A percentile compares a stretch with the other conserved stretches of the same genome.
These are phyloP conservation scores for Notothenia rossii DNA, from an alignment of 2,113 vertebrate genomes.

Conservation along the genomic window DNA sequence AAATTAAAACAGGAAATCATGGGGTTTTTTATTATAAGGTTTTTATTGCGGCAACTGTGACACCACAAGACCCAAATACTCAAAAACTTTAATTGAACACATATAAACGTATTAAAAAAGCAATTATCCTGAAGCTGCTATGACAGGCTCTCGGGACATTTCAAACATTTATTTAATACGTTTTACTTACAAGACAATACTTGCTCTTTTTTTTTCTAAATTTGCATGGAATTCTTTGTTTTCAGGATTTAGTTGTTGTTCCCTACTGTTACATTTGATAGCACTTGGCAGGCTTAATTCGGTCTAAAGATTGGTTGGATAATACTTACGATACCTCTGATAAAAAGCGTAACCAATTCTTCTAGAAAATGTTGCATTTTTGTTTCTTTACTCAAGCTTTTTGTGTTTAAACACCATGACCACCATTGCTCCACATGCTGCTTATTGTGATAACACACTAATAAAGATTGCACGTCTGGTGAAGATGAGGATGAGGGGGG, in stretches of 20 bases:
- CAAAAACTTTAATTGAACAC: neutral
- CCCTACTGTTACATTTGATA: neutral
- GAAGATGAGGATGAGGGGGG: too few relatives aligned
- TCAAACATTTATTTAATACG: constrained; percentile 6
- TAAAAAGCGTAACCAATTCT: neutral
- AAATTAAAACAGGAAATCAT: neutral
- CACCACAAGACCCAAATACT: neutral
- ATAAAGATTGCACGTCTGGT: too few relatives aligned
- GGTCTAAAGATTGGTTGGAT: neutral
- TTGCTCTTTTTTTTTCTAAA: neutral
- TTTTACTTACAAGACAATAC: constrained; percentile 3
- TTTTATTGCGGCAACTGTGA: neutral
- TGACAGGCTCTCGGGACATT: neutral
- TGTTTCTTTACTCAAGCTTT: neutral
- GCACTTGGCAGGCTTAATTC: neutral
- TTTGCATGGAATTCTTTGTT: neutral
- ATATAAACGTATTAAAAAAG: neutral
- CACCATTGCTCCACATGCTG: constrained; percentile 24
- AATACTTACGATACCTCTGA: neutral
- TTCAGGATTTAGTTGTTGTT: neutral
- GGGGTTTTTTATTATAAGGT: neutral
- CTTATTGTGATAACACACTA: constrained; percentile 33
- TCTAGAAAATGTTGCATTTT: constrained; percentile 4
- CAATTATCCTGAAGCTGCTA: constrained; percentile 8
- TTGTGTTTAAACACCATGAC: neutral